Evolutionary conservation across 2,113 vertebrate genomes (phyloP), one percentile per base, ranked within the genome.

Genomic region (Pachypanchax playfairii): DNA sequence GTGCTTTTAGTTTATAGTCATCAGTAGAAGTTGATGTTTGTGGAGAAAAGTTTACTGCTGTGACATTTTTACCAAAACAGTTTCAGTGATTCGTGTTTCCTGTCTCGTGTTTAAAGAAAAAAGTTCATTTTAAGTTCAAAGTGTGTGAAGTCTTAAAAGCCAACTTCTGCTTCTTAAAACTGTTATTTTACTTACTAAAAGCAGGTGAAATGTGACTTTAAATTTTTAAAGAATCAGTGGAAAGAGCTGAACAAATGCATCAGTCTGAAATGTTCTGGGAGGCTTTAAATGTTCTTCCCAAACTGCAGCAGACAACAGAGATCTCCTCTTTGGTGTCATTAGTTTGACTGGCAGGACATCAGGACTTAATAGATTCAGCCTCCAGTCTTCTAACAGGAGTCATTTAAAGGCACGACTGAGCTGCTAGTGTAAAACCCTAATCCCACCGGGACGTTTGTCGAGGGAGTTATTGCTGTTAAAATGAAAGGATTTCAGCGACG

Each of bases 401-500:
- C 36, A 54, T 64, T 48, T 56, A 54, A 17, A 25, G 39, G 22
- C 15, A 13, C 28, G 1, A 36, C 55, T 18, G 31, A 5, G 41
- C 55, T 11, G 26, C 35, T 68, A 70, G 65, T 51, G 50, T 52
- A 15, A 65, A 72, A 55, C 41, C 66, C 25, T 65, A 58, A 64
- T 75, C 56, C 67, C 35, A 5, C 53, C 1, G 55, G 39, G 65
- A 70, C 49, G 6, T 62, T 68, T 53, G 49, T 70, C 46, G 6
- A 11, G 35, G 14, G 24, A 38, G 49, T 20, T 63, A 52, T 54
- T 29, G 51, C 60, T 78, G 39, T 44, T 50, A 49, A 66, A 68
- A 47, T 50, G 46, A 53, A 63, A 65, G 33, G 24, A 36, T 36
- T 3, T 25, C 14, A 1, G 13, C 38, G 51, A 75, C 46, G 76